phyloP scores from a whole-genome alignment of 2,888 invertebrate species.

The Catocala fraxini region DNA sequence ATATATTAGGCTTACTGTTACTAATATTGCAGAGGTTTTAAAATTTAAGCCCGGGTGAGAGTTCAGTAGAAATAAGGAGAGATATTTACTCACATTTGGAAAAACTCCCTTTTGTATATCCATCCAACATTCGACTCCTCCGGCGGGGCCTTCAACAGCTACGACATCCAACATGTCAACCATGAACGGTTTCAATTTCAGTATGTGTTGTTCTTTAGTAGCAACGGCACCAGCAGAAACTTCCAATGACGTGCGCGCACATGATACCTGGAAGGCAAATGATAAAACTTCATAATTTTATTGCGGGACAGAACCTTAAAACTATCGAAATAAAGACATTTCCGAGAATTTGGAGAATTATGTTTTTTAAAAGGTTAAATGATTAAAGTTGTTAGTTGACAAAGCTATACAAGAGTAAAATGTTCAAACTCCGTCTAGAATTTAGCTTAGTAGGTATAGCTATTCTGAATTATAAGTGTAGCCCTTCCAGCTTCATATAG shows the following conservation, averaged over 20 bases:
- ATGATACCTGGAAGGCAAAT: slow-evolving; percentile 71
- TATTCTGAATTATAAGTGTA: too few relatives aligned
- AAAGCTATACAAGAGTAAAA: too few relatives aligned
- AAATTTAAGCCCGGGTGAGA: too few relatives aligned
- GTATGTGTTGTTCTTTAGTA: slow-evolving; percentile 67
- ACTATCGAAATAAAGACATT: not conserved
- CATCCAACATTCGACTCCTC: slow-evolving; percentile 92
- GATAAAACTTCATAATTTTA: too few relatives aligned
- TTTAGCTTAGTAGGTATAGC: too few relatives aligned
- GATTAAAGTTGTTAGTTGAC: too few relatives aligned
- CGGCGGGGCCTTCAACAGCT: slow-evolving; percentile 89
- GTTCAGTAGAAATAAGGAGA: not conserved
- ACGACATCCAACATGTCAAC: slow-evolving; percentile 91
- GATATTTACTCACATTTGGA: slow-evolving; percentile 86
- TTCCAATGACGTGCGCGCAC: slow-evolving; percentile 75
- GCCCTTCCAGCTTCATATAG: too few relatives aligned
- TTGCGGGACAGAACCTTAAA: not conserved
- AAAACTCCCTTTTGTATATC: slow-evolving; percentile 91
- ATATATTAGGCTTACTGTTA: too few relatives aligned
- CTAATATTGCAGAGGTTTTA: too few relatives aligned
- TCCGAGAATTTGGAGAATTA: too few relatives aligned
- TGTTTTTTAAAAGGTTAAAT: too few relatives aligned
- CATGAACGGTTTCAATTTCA: slow-evolving; percentile 89
- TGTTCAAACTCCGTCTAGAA: too few relatives aligned
- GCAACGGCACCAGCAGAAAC: slow-evolving; percentile 67